A percentile compares a stretch with the other conserved stretches of the same genome.
Evolutionary conservation across 2,797 vertebrate species (phyloP).

Genomic region (Lepilemur septentrionalis): DNA sequence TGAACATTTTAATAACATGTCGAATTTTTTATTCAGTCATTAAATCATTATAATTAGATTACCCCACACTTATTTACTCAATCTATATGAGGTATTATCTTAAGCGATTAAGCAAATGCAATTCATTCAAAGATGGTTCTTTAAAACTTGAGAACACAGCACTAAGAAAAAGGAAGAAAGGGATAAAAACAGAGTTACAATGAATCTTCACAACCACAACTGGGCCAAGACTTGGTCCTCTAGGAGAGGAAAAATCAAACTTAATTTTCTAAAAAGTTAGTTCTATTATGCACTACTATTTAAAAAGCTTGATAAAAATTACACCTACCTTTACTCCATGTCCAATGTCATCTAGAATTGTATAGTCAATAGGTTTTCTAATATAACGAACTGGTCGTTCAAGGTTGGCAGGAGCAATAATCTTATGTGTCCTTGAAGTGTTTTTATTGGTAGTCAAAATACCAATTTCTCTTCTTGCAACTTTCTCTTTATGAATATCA

Average conservation of each 20-base stretch:
- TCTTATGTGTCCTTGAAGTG: constrained; percentile 99
- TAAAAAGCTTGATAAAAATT: constrained; percentile 49
- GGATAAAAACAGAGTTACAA: constrained; percentile 30
- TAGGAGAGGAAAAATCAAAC: not conserved
- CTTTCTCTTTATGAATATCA: constrained; percentile 99
- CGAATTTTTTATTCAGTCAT: constrained; percentile 18
- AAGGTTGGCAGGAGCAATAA: constrained; percentile 98
- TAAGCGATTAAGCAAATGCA: constrained; percentile 42
- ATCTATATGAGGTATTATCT: not conserved
- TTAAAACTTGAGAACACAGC: constrained; percentile 34
- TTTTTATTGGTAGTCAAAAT: constrained; percentile 99
- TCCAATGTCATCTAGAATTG: constrained; percentile 98
- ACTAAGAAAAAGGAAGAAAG: constrained; percentile 8
- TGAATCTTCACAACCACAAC: constrained; percentile 39
- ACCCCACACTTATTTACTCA: not conserved
- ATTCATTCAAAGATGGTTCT: constrained; percentile 13
- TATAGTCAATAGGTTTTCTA: constrained; percentile 98
- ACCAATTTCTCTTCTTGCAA: constrained; percentile 98
- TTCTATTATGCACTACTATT: not conserved
- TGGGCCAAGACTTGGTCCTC: not conserved
- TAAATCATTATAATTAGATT: constrained; percentile 40
- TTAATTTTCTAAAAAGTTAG: constrained; percentile 43
- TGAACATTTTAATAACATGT: constrained; percentile 38
- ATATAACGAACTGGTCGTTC: constrained; percentile 99
- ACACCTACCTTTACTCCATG: constrained; percentile 97